Percentiles rank a stretch among this genome's conserved stretches.
phyloP scores from a whole-genome alignment of 2,797 vertebrate species.

The Psittacula derbiana region DNA sequence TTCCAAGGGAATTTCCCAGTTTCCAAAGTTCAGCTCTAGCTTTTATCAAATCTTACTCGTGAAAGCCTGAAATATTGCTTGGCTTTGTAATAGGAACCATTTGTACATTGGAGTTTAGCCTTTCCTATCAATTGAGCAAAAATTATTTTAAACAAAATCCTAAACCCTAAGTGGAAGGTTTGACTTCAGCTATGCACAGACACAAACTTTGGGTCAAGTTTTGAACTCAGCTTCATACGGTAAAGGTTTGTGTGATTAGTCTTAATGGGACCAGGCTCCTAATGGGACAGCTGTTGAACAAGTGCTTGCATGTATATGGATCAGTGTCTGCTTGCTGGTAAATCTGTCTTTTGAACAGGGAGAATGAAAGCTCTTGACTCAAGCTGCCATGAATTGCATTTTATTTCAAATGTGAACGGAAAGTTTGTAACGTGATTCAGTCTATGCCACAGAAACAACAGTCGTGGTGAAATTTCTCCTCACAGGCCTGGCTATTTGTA shows the following conservation, averaged over 20 bases:
- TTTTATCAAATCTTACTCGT: not conserved
- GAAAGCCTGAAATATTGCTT: not conserved
- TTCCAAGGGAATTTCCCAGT: not conserved
- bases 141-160: not conserved
- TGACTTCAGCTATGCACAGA: not conserved
- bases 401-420: conserved; percentile 17
- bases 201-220: not conserved
- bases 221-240: not conserved
- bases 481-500: not conserved
- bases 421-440: not conserved
- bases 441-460: not conserved
- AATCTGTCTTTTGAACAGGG: not conserved
- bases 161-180: not conserved
- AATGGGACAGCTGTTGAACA: not conserved
- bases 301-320: not conserved
- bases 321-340: not conserved
- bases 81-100: not conserved
- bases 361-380: not conserved
- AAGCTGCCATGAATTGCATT: not conserved
- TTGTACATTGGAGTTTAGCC: not conserved
- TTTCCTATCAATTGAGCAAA: not conserved
- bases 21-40: not conserved
- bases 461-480: not conserved
- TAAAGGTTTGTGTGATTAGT: not conserved
- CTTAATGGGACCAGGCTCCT: not conserved